Conservation (phyloP, 2,888 invertebrate genomes). For the Noctuana brunneofusca region DNA sequence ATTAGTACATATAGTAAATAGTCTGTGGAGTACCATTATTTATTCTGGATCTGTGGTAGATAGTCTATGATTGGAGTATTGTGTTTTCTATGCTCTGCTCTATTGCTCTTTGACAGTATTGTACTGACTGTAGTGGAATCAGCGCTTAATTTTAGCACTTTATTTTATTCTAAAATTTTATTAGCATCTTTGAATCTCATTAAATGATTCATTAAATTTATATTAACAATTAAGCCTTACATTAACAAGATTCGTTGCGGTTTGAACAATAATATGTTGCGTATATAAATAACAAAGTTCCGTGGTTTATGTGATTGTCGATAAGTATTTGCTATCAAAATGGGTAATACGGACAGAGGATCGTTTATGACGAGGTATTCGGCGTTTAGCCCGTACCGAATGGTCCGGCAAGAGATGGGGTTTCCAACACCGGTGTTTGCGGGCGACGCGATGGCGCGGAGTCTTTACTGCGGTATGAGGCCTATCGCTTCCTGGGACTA, state of each 20-base stretch:
- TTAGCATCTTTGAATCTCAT: background rate
- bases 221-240: background rate
- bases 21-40: too few species aligned
- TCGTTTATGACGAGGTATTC: slow-evolving; percentile 67
- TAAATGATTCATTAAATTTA: background rate
- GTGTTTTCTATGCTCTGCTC: too few species aligned
- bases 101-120: too few species aligned
- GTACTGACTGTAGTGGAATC: too few species aligned
- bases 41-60: too few species aligned
- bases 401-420: slow-evolving; percentile 85
- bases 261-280: slow-evolving; percentile 33
- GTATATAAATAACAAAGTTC: slow-evolving; percentile 41
- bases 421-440: slow-evolving; percentile 82
- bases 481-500: slow-evolving; percentile 87
- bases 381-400: slow-evolving; percentile 80
- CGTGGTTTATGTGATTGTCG: background rate
- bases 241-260: background rate
- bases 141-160: too few species aligned
- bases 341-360: slow-evolving; percentile 61
- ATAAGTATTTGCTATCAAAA: slow-evolving; percentile 43
- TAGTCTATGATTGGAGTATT: too few species aligned
- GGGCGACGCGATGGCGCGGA: slow-evolving; percentile 84
- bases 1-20: too few species aligned
- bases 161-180: too few species aligned
- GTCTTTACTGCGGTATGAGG: slow-evolving; percentile 86